Evolutionary conservation across 2,888 invertebrate species (phyloP), one percentile per base, ranked within the genome.

Genomic region (Agrochola circellaris): DNA sequence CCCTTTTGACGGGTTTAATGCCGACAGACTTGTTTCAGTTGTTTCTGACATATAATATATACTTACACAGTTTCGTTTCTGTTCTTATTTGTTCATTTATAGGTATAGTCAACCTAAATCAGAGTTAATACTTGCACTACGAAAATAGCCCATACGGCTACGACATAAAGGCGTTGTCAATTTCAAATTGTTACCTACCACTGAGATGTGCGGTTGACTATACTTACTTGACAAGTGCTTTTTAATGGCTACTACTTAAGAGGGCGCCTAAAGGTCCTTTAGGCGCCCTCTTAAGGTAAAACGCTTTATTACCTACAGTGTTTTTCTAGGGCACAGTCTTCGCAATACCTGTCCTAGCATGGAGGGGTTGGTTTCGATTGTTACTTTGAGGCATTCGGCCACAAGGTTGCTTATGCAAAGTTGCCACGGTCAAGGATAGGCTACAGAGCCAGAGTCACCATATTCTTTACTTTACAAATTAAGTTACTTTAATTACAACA

Each of bases 351-450:
- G 38, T 45, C 54, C 4, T 58, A 34, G 34, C 23, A 17, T 42
- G 30, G 20, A 65, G 30, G 20, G n/a, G 11, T 60, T 81, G 26
- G 65, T 73, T 66, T 58, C 17, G 30, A n/a, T 73, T 15, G n/a
- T 8, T 65, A 15, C 23, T 20, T 45, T 34, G 13, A 26, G 20
- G n/a, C 48, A 26, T 38, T 51, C 7, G 8, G 60, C 17, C 17
- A 45, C 26, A n/a, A 45, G n/a, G 26, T 15, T 13, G 15, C 13
- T n/a, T 65, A n/a, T 58, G 42, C 23, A 65, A 79, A 13, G 23
- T 17, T 45, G n/a, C 9, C 23, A 17, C 26, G 4, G 61, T 26
- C 69, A 79, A 69, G 69, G 61, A 20, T n/a, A 62, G 9, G 30
- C 17, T 23, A 23, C 1, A 4, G 13, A 56, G 17, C 6, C 9